Conservation (phyloP, 2,888 invertebrate species). For the Sinodicranocentrus sp. region DNA sequence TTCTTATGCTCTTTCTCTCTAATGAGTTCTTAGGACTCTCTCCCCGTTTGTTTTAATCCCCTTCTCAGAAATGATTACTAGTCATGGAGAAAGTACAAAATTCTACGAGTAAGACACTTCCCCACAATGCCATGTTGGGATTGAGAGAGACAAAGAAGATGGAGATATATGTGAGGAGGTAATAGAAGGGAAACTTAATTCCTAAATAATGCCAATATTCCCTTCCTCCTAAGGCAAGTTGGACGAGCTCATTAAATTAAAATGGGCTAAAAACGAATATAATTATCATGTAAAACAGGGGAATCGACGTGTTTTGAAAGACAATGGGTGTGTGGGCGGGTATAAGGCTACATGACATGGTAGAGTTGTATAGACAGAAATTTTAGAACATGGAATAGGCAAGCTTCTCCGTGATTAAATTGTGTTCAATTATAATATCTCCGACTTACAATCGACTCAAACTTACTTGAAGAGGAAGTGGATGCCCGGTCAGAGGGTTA, state of each 20-base stretch:
- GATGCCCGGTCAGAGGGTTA: too few species aligned
- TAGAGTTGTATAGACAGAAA: too few species aligned
- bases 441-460: too few species aligned
- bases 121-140: too few species aligned
- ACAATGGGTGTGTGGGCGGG: too few species aligned
- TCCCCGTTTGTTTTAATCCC: slow-evolving; percentile 48
- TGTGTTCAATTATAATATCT: too few species aligned
- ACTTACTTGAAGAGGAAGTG: too few species aligned
- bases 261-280: slow-evolving; percentile 35
- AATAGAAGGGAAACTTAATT: slow-evolving; percentile 35
- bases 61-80: slow-evolving; percentile 49
- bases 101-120: neutral
- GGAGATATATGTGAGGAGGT: slow-evolving; percentile 1
- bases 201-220: neutral
- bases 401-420: too few species aligned
- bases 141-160: neutral
- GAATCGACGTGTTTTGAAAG: slow-evolving; percentile 2
- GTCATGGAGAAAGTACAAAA: slow-evolving; percentile 35
- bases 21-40: slow-evolving; percentile 55
- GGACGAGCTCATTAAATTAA: slow-evolving; percentile 51
- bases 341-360: too few species aligned
- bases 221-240: slow-evolving; percentile 24
- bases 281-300: neutral
- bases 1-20: slow-evolving; percentile 53
- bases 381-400: too few species aligned